Conservation (phyloP, 2,113 vertebrate genomes). For the Rhinichthys klamathensis region DNA sequence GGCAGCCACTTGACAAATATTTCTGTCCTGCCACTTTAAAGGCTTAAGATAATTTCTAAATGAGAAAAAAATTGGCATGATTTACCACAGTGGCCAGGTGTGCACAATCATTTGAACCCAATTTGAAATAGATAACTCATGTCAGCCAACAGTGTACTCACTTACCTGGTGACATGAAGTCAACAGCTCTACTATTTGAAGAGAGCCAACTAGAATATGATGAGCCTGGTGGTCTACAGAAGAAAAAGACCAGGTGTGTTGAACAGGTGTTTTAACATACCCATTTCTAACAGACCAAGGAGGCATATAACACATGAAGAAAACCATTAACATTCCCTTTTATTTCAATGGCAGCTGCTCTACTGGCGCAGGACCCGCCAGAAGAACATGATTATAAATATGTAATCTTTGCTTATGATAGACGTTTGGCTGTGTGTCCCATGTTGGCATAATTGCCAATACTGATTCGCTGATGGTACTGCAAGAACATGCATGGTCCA, state of each 20-base stretch:
- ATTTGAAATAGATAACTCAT: not conserved
- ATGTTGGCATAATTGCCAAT: not conserved
- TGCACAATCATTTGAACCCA: conserved; percentile 15
- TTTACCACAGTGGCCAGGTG: conserved; percentile 15
- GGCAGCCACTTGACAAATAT: not conserved
- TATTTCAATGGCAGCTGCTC: conserved; percentile 21
- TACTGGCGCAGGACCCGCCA: not conserved
- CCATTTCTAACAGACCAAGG: not conserved
- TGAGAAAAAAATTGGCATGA: not conserved
- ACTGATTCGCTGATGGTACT: not conserved
- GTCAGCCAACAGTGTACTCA: conserved; percentile 15
- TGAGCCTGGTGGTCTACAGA: not conserved
- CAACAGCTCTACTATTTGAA: conserved; percentile 21
- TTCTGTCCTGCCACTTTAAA: not conserved
- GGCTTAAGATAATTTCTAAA: conserved; percentile 3
- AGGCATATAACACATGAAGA: not conserved
- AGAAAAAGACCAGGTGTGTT: conserved; percentile 20
- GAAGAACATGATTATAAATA: not conserved
- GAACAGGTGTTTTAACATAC: conserved; percentile 16
- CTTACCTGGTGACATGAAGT: conserved; percentile 18
- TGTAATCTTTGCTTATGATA: not conserved
- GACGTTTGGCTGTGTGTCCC: too few relatives aligned
- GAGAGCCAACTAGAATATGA: not conserved
- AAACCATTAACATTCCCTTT: not conserved
- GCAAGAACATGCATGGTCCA: not conserved